Percentiles rank a stretch among this genome's conserved stretches.
These are phyloP conservation scores for Sebastes vulpes DNA, from an alignment of 2,797 vertebrate genomes.

Conservation along the genomic window DNA sequence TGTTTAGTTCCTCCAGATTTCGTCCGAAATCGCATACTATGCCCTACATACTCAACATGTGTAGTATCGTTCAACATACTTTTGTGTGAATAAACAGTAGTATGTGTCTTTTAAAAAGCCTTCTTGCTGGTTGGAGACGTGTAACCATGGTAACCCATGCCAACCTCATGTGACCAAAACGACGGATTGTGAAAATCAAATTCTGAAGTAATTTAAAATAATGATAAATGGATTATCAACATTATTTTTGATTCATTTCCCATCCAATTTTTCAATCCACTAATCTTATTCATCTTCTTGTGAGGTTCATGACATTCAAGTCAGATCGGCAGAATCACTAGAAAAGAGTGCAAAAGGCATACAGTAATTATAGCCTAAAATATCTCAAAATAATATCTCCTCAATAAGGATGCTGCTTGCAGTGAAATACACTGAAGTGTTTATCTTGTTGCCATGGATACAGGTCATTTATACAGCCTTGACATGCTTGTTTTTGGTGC, in stretches of 20 bases:
- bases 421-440: background rate
- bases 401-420: background rate
- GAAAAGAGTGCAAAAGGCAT: background rate
- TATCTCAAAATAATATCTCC: background rate
- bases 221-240: background rate
- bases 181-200: too few relatives aligned
- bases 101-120: too few relatives aligned
- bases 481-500: background rate
- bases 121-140: too few relatives aligned
- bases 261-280: background rate
- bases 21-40: too few relatives aligned
- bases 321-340: background rate
- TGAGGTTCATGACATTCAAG: background rate
- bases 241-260: background rate
- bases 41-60: too few relatives aligned
- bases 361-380: background rate
- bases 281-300: background rate
- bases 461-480: conserved; percentile 9
- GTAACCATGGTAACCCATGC: too few relatives aligned
- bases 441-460: conserved; percentile 49
- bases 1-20: too few relatives aligned
- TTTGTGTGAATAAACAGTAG: too few relatives aligned
- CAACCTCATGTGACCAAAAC: too few relatives aligned
- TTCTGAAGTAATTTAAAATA: too few relatives aligned
- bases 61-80: too few relatives aligned